These are phyloP conservation scores for Agrotis ipsilon DNA, from an alignment of 2,888 invertebrate genomes.

Conservation along the genomic window DNA sequence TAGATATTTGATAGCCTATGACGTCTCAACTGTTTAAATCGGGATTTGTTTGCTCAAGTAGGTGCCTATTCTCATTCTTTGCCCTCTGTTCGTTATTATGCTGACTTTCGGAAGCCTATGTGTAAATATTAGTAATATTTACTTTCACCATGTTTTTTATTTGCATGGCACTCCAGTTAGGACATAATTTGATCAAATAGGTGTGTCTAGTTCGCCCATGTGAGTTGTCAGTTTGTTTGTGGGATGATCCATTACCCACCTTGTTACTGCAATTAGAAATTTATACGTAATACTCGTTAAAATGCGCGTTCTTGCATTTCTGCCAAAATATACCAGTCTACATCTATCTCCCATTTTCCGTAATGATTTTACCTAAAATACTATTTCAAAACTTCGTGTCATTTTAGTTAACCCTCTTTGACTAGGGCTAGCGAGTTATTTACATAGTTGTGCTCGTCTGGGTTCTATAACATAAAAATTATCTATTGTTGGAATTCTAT, in stretches of 20 bases:
- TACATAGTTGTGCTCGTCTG: constrained; percentile 38
- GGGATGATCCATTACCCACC: no score
- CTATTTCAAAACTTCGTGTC: not conserved
- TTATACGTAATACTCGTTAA: no score
- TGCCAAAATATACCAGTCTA: no score
- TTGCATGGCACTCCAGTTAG: not conserved
- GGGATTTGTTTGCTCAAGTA: not conserved
- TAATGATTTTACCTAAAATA: no score
- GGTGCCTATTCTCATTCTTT: not conserved
- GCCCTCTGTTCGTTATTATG: not conserved
- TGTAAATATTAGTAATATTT: constrained; percentile 1
- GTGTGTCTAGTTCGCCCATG: not conserved
- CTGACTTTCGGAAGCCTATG: not conserved
- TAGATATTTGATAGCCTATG: not conserved
- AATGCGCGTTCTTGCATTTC: no score
- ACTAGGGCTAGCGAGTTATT: constrained; percentile 28
- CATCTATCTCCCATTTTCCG: no score
- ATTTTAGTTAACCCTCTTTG: constrained; percentile 16
- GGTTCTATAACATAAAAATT: constrained; percentile 45
- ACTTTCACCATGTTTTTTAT: not conserved
- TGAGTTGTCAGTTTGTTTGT: not conserved
- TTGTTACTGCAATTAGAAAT: no score
- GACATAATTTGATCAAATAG: constrained; percentile 1
- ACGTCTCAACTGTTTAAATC: not conserved
- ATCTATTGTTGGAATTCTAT: constrained; percentile 55